These are phyloP conservation scores for Clarias pachynema DNA, from an alignment of 2,797 vertebrate genomes.

Conservation along the genomic window DNA sequence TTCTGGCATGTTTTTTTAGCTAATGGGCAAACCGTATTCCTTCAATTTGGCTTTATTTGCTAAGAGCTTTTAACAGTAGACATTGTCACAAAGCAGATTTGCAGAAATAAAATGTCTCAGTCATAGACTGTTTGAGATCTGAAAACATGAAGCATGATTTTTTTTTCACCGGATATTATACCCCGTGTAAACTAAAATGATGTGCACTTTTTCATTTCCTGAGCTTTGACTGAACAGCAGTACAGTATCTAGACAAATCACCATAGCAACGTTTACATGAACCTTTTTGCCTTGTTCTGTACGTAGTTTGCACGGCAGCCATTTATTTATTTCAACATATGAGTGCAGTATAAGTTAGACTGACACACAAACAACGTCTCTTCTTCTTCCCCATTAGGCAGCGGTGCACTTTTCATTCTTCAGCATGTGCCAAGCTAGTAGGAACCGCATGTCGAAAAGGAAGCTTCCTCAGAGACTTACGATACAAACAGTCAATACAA, in stretches of 20 bases:
- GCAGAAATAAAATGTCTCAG: background rate
- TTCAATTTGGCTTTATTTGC: background rate
- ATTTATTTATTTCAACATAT: background rate
- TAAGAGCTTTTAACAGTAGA: background rate
- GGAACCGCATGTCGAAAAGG: slow-evolving; percentile 10
- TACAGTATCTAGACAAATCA: background rate
- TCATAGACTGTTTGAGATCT: background rate
- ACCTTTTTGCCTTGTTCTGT: background rate
- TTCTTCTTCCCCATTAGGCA: slow-evolving; percentile 11
- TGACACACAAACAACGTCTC: background rate
- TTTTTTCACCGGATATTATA: background rate
- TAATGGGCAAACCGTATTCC: background rate
- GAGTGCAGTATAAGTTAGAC: background rate
- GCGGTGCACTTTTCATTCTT: slow-evolving; percentile 22
- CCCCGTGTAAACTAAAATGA: slow-evolving; percentile 3
- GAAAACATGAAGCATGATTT: background rate
- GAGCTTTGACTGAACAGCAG: background rate
- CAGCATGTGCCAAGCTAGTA: slow-evolving; percentile 12
- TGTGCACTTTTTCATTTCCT: background rate
- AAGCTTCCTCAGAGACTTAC: background rate
- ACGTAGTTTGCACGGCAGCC: background rate
- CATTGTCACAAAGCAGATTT: background rate
- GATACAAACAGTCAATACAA: slow-evolving; percentile 3
- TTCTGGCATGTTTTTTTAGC: background rate
- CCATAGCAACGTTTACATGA: slow-evolving; percentile 9